These are phyloP conservation scores for Scolanthus callimorphus DNA, from an alignment of 92 coral and sea anemone genomes.

Conservation along the genomic window DNA sequence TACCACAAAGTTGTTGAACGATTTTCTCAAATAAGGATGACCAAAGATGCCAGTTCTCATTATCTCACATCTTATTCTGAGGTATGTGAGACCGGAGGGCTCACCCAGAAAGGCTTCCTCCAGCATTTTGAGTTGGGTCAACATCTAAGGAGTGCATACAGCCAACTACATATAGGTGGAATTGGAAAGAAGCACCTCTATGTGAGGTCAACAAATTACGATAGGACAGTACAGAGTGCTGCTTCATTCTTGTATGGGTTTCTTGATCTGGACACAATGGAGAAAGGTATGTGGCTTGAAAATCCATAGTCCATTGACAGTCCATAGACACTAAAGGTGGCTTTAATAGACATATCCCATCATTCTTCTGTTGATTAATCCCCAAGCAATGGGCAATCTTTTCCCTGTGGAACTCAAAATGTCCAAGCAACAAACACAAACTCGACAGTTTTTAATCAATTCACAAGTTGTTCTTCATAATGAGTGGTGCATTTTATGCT, in stretches of 20 bases:
- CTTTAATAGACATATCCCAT: too few species aligned
- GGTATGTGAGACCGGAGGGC: constrained; percentile 46
- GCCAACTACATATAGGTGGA: constrained; percentile 20
- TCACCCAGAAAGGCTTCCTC: constrained; percentile 69
- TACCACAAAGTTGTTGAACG: constrained; percentile 27
- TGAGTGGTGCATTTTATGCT: too few species aligned
- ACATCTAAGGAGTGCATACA: constrained; percentile 58
- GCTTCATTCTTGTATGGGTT: constrained; percentile 87
- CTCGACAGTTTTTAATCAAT: too few species aligned
- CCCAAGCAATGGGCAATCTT: too few species aligned
- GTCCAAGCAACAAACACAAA: too few species aligned
- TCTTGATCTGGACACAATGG: constrained; percentile 42
- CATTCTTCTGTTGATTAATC: too few species aligned
- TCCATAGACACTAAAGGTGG: too few species aligned
- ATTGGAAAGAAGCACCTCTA: constrained; percentile 34
- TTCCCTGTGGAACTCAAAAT: too few species aligned
- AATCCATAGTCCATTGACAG: too few species aligned
- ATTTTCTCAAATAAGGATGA: constrained; percentile 14
- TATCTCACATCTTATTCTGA: constrained; percentile 14
- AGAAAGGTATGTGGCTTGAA: constrained; percentile 45
- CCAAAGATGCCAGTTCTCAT: constrained; percentile 11
- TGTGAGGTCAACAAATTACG: constrained; percentile 57
- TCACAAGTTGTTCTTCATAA: too few species aligned
- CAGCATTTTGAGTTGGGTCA: constrained; percentile 80
- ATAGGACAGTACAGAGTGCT: constrained; percentile 79